Evolutionary conservation across 92 coral and sea anemone species (phyloP).

Genomic region (Nematostella vectensis): DNA sequence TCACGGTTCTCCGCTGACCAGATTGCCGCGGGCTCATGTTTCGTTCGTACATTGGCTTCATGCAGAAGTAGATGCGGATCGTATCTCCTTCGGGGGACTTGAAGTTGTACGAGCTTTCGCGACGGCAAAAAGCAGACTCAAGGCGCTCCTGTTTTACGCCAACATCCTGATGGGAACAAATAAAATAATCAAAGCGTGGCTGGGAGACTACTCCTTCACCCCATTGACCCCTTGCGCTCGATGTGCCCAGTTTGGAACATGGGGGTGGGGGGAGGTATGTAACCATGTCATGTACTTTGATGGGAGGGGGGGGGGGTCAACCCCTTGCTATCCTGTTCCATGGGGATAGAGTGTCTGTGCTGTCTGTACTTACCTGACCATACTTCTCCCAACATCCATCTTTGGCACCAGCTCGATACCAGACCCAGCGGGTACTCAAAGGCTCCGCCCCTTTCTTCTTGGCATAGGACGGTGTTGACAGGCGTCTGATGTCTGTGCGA

Average conservation of each 20-base stretch:
- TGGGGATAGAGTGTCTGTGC: too few relatives aligned
- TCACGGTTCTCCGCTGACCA: slow-evolving; percentile 1
- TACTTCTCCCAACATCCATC: slow-evolving; percentile 59
- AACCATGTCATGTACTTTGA: too few relatives aligned
- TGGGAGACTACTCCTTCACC: too few relatives aligned
- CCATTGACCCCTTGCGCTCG: too few relatives aligned
- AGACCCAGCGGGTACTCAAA: slow-evolving; percentile 70
- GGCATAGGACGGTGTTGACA: slow-evolving; percentile 56
- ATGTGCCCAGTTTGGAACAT: too few relatives aligned
- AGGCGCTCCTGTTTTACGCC: slow-evolving; percentile 62
- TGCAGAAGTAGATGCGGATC: slow-evolving; percentile 57
- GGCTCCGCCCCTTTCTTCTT: slow-evolving; percentile 16
- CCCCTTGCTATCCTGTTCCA: too few relatives aligned
- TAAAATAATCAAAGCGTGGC: too few relatives aligned
- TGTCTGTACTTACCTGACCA: slow-evolving; percentile 23
- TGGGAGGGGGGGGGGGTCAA: too few relatives aligned
- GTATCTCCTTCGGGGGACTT: slow-evolving; percentile 32
- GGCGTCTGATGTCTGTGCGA: slow-evolving; percentile 58
- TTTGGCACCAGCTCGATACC: slow-evolving; percentile 78
- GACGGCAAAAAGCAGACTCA: slow-evolving; percentile 50
- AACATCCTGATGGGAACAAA: too few relatives aligned
- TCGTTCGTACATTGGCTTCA: slow-evolving; percentile 68
- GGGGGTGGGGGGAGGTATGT: too few relatives aligned
- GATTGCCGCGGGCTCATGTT: slow-evolving; percentile 12
- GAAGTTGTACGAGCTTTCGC: slow-evolving; percentile 58